Conservation (phyloP, 2,797 vertebrate species). For the Masticophis lateralis region DNA sequence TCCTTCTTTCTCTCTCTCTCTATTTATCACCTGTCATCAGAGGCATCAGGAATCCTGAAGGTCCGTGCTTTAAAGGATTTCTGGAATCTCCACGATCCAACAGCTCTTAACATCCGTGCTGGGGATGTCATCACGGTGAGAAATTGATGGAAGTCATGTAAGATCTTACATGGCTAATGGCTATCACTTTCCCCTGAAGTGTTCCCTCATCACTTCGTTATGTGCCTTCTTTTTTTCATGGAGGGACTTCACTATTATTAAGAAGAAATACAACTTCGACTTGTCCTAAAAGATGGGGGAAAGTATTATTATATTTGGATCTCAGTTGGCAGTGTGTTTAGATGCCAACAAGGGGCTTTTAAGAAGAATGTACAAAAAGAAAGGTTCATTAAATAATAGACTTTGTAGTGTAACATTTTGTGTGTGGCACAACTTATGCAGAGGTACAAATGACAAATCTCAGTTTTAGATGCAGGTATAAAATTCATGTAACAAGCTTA, state of each 20-base stretch:
- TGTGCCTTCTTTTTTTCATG: neutral
- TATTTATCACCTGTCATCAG: slow-evolving; percentile 70
- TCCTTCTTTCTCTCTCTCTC: slow-evolving; percentile 19
- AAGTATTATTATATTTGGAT: neutral
- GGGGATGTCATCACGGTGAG: slow-evolving; percentile 93
- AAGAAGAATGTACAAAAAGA: neutral
- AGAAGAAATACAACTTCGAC: neutral
- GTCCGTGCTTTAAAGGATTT: slow-evolving; percentile 94
- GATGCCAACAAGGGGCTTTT: neutral
- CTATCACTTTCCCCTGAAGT: neutral
- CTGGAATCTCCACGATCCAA: slow-evolving; percentile 96
- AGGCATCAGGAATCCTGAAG: slow-evolving; percentile 92
- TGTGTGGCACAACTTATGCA: neutral
- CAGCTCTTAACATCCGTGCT: slow-evolving; percentile 91
- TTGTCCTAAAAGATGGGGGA: neutral
- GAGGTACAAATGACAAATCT: neutral
- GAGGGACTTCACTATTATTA: no score
- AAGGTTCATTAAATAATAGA: neutral
- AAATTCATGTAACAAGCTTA: neutral
- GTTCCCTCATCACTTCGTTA: neutral
- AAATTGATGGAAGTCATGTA: neutral
- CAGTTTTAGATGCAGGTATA: neutral
- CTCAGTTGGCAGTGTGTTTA: neutral
- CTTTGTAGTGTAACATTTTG: neutral
- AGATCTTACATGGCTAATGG: no score